A percentile compares a stretch with the other conserved stretches of the same genome.
Conservation (phyloP, 2,888 invertebrate species). For the Hydraecia micacea region DNA sequence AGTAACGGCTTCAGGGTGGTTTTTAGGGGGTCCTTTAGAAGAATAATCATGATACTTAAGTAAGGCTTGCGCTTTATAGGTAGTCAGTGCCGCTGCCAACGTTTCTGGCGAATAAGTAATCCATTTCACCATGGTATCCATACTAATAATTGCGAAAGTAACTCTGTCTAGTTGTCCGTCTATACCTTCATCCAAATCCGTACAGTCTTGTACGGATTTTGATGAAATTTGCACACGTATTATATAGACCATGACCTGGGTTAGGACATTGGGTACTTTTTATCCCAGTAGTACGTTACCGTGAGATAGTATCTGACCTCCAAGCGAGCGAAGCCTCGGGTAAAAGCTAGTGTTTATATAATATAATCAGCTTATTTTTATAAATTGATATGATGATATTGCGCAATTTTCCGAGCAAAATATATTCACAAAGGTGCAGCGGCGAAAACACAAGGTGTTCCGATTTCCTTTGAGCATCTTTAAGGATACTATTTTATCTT, state of each 20-base stretch:
- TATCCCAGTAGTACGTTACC: neutral
- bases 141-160: neutral
- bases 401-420: neutral
- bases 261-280: neutral
- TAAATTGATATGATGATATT: neutral
- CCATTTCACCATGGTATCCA: neutral
- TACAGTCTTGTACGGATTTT: neutral
- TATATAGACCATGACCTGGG: too few species aligned
- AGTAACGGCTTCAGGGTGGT: neutral
- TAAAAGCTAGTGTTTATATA: too few species aligned
- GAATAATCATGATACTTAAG: neutral
- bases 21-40: neutral
- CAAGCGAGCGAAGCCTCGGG: too few species aligned
- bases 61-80: neutral
- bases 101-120: neutral
- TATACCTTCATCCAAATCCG: too few species aligned
- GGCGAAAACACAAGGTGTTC: neutral
- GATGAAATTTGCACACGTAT: too few species aligned
- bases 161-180: neutral
- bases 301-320: too few species aligned
- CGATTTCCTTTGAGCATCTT: conserved; percentile 12
- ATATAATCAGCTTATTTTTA: too few species aligned
- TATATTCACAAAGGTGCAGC: neutral
- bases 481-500: neutral
- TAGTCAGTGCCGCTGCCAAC: neutral